These are phyloP conservation scores for Notolepis coatsorum DNA, from an alignment of 2,797 vertebrate genomes.

Conservation along the genomic window DNA sequence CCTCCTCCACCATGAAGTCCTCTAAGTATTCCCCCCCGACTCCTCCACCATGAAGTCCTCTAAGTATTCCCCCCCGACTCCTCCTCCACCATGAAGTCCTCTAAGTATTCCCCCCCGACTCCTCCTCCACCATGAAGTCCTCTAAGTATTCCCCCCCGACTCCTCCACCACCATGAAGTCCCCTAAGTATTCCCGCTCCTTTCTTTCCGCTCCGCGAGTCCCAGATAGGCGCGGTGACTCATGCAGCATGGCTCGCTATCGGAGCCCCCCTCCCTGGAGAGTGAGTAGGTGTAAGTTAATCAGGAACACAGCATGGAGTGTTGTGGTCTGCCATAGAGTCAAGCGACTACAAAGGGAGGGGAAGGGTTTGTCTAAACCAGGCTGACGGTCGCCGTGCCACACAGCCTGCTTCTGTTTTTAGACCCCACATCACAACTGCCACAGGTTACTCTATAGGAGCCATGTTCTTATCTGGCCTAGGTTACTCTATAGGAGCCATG, in stretches of 20 bases:
- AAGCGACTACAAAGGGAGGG: constrained; percentile 72
- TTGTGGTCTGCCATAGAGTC: constrained; percentile 72
- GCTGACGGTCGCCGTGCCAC: constrained; percentile 49
- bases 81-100: constrained; percentile 42
- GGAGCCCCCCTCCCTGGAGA: constrained; percentile 66
- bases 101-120: constrained; percentile 26
- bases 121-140: too few relatives aligned
- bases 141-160: neutral
- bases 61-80: constrained; percentile 45
- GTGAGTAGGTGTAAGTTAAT: constrained; percentile 84
- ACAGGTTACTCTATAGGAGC: constrained; percentile 61
- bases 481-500: constrained; percentile 50
- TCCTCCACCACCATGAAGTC: neutral
- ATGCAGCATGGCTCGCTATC: constrained; percentile 63
- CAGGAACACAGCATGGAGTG: constrained; percentile 75
- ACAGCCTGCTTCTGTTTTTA: constrained; percentile 75
- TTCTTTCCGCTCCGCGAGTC: constrained; percentile 12
- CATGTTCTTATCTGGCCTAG: constrained; percentile 65
- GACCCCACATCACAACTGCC: constrained; percentile 73
- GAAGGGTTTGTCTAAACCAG: constrained; percentile 46
- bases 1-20: constrained; percentile 40
- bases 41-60: too few relatives aligned
- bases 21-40: constrained; percentile 31
- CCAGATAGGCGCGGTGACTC: constrained; percentile 70
- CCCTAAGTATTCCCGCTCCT: too few relatives aligned